These are phyloP conservation scores for Accipiter virgatus DNA, from an alignment of 2,113 vertebrate genomes.

Conservation along the genomic window DNA sequence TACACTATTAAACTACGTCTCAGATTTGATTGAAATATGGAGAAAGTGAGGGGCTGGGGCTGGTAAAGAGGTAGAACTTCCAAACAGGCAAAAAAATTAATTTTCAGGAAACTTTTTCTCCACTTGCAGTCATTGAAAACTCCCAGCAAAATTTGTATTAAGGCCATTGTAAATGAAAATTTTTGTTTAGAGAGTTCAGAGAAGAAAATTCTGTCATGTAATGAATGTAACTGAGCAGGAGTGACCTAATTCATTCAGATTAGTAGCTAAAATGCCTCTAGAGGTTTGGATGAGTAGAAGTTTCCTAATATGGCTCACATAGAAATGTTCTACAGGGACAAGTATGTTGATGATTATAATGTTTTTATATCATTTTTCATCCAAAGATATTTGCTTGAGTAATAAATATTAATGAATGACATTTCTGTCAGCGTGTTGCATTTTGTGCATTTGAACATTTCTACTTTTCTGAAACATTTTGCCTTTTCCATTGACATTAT, in stretches of 20 bases:
- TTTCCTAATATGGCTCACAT: not conserved
- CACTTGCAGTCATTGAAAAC: not conserved
- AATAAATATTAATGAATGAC: not conserved
- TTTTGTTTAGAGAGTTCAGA: not conserved
- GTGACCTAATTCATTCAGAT: not conserved
- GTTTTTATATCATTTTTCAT: not conserved
- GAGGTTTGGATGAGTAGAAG: slow-evolving; percentile 25
- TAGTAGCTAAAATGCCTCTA: not conserved
- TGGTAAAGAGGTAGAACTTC: not conserved
- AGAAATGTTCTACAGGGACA: not conserved
- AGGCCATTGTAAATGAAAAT: not conserved
- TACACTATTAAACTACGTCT: fast-evolving
- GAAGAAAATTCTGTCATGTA: not conserved
- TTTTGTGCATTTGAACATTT: not conserved
- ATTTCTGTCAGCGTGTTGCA: not conserved
- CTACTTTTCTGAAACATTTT: not conserved
- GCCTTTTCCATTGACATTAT: not conserved
- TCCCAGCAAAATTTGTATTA: not conserved
- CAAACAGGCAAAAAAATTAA: not conserved
- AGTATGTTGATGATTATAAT: not conserved
- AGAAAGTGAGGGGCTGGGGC: not conserved
- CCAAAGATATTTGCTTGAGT: not conserved
- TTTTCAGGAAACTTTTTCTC: not conserved
- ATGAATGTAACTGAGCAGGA: not conserved
- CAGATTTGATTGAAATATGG: fast-evolving